phyloP scores from a whole-genome alignment of 1,140 invertebrate species.

The Stenopsyche tienmushanensis region DNA sequence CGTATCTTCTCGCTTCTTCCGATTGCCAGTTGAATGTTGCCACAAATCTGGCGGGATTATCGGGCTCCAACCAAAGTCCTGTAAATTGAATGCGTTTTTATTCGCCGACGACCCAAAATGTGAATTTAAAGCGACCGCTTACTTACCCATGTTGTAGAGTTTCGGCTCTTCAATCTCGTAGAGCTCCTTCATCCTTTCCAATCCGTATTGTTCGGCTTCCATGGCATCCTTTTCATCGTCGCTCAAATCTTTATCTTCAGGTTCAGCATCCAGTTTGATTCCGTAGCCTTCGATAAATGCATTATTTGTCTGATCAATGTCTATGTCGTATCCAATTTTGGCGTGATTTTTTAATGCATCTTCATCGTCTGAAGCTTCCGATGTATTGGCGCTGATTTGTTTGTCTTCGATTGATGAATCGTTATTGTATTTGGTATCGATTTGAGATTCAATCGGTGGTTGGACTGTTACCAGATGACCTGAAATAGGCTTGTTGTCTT shows the following conservation, averaged over 20 bases:
- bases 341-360: not conserved
- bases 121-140: too few relatives aligned
- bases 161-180: constrained; percentile 67
- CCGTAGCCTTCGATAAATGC: too few relatives aligned
- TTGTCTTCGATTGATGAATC: not conserved
- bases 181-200: constrained; percentile 66
- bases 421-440: not conserved
- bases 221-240: constrained; percentile 55
- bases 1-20: constrained; percentile 61
- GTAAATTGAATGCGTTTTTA: constrained; percentile 7
- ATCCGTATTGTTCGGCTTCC: constrained; percentile 65
- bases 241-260: not conserved
- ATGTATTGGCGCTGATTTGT: not conserved
- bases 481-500: constrained; percentile 18
- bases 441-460: not conserved
- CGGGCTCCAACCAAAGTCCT: constrained; percentile 65
- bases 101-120: not conserved
- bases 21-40: constrained; percentile 73
- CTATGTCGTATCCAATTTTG: not conserved
- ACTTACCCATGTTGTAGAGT: constrained; percentile 69
- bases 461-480: constrained; percentile 23
- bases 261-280: not conserved
- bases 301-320: not conserved
- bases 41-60: constrained; percentile 71
- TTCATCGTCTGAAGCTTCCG: not conserved